Conservation (phyloP, 2,888 invertebrate genomes). For the Drosophila nr. medialis region DNA sequence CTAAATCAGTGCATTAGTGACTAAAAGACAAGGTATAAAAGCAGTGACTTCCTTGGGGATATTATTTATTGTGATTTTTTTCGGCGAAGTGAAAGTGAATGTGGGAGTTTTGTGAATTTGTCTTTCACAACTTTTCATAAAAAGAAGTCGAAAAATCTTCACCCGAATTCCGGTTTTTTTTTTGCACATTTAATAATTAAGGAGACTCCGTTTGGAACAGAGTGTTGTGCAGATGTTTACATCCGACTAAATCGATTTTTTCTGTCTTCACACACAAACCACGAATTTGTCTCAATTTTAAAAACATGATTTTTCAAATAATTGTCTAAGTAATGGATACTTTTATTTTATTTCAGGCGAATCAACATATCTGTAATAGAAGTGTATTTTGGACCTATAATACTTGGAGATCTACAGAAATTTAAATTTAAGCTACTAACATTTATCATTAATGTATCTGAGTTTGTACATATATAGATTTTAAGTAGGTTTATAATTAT, state of each 20-base stretch:
- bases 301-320: not conserved
- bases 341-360: slow-evolving; percentile 78
- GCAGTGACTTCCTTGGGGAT: not conserved
- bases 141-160: not conserved
- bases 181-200: not conserved
- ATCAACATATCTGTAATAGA: slow-evolving; percentile 82
- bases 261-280: not conserved
- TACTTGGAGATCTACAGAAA: slow-evolving; percentile 69
- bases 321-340: slow-evolving; percentile 6
- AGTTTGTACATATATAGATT: slow-evolving; percentile 71
- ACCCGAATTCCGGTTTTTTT: not conserved
- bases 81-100: not conserved
- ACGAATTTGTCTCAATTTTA: slow-evolving; percentile 1
- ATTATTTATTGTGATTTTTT: not conserved
- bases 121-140: not conserved
- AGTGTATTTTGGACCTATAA: slow-evolving; percentile 61
- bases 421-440: slow-evolving; percentile 62
- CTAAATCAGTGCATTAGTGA: not conserved
- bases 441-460: slow-evolving; percentile 62
- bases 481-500: slow-evolving; percentile 65
- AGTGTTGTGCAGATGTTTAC: not conserved
- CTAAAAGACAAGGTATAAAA: not conserved
- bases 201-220: not conserved
- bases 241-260: not conserved
- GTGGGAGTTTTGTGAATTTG: not conserved